These are phyloP conservation scores for Aricia agestis DNA, from an alignment of 1,140 invertebrate species.

Conservation along the genomic window DNA sequence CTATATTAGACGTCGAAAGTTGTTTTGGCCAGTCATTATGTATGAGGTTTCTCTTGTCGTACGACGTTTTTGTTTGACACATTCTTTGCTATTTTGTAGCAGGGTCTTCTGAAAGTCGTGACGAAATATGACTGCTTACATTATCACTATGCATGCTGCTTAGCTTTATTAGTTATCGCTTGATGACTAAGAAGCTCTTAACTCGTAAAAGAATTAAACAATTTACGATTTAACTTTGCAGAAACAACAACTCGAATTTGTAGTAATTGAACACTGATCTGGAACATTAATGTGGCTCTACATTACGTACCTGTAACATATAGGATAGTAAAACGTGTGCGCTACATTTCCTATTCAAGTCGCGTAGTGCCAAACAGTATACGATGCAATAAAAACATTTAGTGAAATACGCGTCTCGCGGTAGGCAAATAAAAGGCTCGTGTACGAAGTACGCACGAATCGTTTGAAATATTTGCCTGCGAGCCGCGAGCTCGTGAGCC, in stretches of 20 bases:
- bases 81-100: not conserved
- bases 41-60: conserved; percentile 21
- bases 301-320: not conserved
- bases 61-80: not conserved
- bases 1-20: conserved; percentile 23
- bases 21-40: conserved; percentile 20
- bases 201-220: too few relatives aligned
- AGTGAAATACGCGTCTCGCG: conserved; percentile 1
- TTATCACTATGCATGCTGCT: too few relatives aligned
- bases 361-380: conserved; percentile 5
- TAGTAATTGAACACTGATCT: too few relatives aligned
- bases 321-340: not conserved
- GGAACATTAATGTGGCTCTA: not conserved
- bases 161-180: too few relatives aligned
- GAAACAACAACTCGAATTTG: too few relatives aligned
- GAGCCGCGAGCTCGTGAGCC: conserved; percentile 28
- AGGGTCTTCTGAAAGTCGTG: not conserved
- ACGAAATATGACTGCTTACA: too few relatives aligned
- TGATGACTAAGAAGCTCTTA: too few relatives aligned
- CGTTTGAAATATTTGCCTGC: conserved; percentile 33
- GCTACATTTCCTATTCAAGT: not conserved
- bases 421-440: conserved; percentile 23
- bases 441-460: conserved; percentile 24
- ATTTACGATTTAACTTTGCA: too few relatives aligned
- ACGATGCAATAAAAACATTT: conserved; percentile 8